Conservation (phyloP, 2,797 vertebrate species). For the Myotis myotis region DNA sequence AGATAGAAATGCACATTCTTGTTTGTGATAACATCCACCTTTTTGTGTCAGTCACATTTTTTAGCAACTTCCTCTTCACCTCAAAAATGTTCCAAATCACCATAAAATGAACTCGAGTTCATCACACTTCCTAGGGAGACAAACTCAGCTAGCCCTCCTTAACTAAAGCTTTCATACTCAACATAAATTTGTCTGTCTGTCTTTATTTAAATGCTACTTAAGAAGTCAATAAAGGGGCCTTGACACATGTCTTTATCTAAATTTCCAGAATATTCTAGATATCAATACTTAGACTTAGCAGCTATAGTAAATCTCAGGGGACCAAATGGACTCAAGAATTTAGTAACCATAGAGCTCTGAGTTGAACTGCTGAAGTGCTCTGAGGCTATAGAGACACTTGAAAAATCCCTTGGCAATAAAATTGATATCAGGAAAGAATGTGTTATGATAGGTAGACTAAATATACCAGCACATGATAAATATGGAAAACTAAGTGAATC, state of each 20-base stretch:
- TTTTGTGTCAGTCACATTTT: neutral
- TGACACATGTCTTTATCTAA: neutral
- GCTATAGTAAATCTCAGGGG: neutral
- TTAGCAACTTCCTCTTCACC: neutral
- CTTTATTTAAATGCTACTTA: slow-evolving; percentile 27
- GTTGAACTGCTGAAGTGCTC: neutral
- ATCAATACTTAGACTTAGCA: neutral
- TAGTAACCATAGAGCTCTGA: neutral
- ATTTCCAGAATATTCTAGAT: slow-evolving; percentile 47
- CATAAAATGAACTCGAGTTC: neutral
- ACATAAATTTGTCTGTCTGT: neutral
- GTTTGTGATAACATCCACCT: neutral
- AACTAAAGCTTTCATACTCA: neutral
- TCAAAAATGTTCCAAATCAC: neutral
- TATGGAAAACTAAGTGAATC: neutral
- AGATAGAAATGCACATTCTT: neutral
- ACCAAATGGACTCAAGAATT: neutral
- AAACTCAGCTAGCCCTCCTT: neutral
- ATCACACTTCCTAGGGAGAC: neutral
- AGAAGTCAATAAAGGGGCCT: neutral
- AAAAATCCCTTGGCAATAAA: neutral
- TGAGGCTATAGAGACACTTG: neutral
- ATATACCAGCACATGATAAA: neutral
- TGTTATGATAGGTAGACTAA: neutral
- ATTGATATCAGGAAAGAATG: neutral